Conservation (phyloP, 1,140 invertebrate species). For the Lucilia cuprina region DNA sequence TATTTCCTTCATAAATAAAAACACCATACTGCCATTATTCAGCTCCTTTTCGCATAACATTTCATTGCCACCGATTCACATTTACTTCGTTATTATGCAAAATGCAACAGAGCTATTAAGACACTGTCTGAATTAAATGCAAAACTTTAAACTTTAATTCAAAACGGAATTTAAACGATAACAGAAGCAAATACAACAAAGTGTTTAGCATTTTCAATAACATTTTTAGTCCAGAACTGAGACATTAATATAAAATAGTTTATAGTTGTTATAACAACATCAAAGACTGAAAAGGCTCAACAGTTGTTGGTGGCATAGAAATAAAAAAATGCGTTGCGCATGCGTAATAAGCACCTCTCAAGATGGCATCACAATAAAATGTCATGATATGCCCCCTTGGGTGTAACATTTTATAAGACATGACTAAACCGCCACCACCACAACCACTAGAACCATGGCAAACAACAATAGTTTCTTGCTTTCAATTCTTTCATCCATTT, state of each 20-base stretch:
- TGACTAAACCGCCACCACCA: conserved; percentile 17
- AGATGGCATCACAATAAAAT: conserved; percentile 63
- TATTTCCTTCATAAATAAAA: no score
- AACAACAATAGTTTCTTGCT: conserved; percentile 1
- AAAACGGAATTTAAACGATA: neutral
- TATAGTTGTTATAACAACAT: neutral
- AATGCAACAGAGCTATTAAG: neutral
- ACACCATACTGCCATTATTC: no score
- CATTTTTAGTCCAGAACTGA: neutral
- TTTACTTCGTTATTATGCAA: neutral
- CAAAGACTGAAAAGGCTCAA: neutral
- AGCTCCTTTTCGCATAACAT: no score
- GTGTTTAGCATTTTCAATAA: no score
- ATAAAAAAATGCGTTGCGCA: conserved; percentile 45
- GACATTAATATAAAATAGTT: conserved; percentile 4
- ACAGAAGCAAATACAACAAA: neutral
- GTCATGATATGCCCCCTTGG: conserved; percentile 62
- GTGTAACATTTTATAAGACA: conserved; percentile 37
- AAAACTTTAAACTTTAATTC: neutral
- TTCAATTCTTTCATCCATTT: neutral
- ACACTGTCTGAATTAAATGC: neutral
- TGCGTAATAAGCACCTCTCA: conserved; percentile 63
- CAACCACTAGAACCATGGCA: neutral
- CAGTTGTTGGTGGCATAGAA: neutral
- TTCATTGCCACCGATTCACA: no score